These are phyloP conservation scores for Ectemnius continuus DNA, from an alignment of 2,888 invertebrate genomes.

Conservation along the genomic window DNA sequence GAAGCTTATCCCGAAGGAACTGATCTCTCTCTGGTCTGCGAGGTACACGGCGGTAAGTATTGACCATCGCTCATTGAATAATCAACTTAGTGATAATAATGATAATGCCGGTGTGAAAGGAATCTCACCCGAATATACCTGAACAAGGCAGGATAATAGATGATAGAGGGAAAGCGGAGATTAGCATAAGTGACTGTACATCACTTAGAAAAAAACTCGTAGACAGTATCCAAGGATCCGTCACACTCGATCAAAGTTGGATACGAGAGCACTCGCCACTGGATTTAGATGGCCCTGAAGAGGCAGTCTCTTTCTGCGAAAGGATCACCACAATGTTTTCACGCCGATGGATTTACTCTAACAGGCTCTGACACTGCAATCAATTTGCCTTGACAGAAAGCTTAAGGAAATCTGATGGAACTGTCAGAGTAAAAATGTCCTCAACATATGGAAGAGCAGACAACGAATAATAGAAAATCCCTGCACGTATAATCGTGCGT, in stretches of 20 bases:
- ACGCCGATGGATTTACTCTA: no score
- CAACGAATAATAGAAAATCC: slow-evolving; percentile 2
- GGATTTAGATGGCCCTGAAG: neutral
- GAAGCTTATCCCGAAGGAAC: slow-evolving; percentile 93
- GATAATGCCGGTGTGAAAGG: no score
- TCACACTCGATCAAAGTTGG: slow-evolving; percentile 50
- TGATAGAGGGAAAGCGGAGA: slow-evolving; percentile 16
- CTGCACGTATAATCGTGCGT: slow-evolving; percentile 12
- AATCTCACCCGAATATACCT: neutral
- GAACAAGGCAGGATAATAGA: neutral
- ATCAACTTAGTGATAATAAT: no score
- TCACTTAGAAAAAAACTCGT: slow-evolving; percentile 21
- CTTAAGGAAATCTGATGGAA: no score
- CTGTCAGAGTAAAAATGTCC: neutral
- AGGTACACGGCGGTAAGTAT: slow-evolving; percentile 89
- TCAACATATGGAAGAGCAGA: neutral
- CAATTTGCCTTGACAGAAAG: no score
- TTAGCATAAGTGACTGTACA: slow-evolving; percentile 38
- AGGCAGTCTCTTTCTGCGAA: neutral
- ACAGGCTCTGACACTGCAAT: no score
- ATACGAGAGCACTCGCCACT: neutral
- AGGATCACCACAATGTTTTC: neutral
- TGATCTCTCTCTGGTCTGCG: slow-evolving; percentile 89
- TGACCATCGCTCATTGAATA: no score
- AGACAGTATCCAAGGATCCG: slow-evolving; percentile 33